Base-by-base conservation (phyloP, 1,140 invertebrate genomes). In the Piezodorus guildinii region DNA sequence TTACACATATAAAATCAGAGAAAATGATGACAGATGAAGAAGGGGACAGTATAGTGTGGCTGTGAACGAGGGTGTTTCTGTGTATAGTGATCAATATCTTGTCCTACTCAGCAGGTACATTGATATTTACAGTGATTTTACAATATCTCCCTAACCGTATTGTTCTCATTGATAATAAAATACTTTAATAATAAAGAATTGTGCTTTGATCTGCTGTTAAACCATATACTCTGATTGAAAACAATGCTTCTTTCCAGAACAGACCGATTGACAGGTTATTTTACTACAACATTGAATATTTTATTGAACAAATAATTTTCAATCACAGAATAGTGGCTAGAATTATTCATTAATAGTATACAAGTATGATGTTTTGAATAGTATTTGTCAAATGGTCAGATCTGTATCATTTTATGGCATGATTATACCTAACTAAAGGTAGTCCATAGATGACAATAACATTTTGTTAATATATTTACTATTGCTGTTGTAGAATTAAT, bases 71-170 rank as follows among this genome's bases (percentile, higher is more conserved):
- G 43, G 52, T 56, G 52, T 56, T 56, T 56, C 52, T 64, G 19
- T 43, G 43, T 64, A 56, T 64, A 60, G 63, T 64, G 63, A 64
- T 64, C 63, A 64, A 64, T 64, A 64, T 64, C 63, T 64, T 64
- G 52, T 56, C 27, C 63, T n/a, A 34, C 30, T 64, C 44, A 21
- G 10, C 60, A 64, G 63, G 63, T 64, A 64, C 52, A 64, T 64
- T 46, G 52, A 43, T 60, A 44, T 56, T 49, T 23, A 34, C 39
- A 60, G 54, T 59, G 58, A 58, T 54, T 54, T 60, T 44, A 25
- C 14, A 17, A 46, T 15, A 45, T 21, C 44, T 21, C 49, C 14
- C n/a, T 27, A 43, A 30, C 30, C 12, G 60, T 46, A n/a, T 23
- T 25, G 15, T 25, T 10, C 1, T 6, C 23, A 16, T 16, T 23